A percentile compares a stretch with the other conserved stretches of the same genome.
Conservation (phyloP, 2,113 vertebrate genomes). For the Phocoena phocoena region DNA sequence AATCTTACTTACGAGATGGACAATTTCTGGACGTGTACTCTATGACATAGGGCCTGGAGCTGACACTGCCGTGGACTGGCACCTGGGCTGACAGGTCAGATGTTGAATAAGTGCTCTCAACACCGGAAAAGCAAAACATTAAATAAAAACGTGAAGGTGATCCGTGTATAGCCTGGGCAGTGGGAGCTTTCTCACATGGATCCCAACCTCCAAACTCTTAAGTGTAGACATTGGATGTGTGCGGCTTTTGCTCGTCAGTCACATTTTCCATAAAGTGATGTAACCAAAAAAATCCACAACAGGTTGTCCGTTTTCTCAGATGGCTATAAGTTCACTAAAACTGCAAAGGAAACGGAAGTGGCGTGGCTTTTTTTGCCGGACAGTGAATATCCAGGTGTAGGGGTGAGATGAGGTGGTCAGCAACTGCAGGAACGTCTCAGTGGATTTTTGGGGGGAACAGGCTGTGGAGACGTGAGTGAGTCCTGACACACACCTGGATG, state of each 20-base stretch:
- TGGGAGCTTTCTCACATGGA: background rate
- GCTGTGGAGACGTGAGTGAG: background rate
- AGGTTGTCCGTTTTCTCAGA: background rate
- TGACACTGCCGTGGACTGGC: background rate
- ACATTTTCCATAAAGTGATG: background rate
- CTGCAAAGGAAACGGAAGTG: rapidly evolving
- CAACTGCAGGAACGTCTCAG: background rate
- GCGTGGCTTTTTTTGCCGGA: background rate
- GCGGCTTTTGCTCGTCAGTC: background rate
- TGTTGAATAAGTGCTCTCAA: background rate
- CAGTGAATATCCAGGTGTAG: background rate
- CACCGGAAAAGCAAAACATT: background rate
- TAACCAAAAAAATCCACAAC: background rate
- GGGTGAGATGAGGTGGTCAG: background rate
- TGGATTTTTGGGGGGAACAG: background rate
- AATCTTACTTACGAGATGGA: background rate
- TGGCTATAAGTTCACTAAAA: background rate
- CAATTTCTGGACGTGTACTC: background rate
- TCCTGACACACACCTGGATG: background rate
- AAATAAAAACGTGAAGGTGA: too few relatives aligned
- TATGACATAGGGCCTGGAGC: background rate
- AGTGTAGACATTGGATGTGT: background rate
- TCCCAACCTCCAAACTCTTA: background rate
- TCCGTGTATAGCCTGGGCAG: background rate
- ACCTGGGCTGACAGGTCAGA: background rate